Evolutionary conservation across 1,140 invertebrate species (phyloP).

Genomic region (Drosophila equinoxialis): DNA sequence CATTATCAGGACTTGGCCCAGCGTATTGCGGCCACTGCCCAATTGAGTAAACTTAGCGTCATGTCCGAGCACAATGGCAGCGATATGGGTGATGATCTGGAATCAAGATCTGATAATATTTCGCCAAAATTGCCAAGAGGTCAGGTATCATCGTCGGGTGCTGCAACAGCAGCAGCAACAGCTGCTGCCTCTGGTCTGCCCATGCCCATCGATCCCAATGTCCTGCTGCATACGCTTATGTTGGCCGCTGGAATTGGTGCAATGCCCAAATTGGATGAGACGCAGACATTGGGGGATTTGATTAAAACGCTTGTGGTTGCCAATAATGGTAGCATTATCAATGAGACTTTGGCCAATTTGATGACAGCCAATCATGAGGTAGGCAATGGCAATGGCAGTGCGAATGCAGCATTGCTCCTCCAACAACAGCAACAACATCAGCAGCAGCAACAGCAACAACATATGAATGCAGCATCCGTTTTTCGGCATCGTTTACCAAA

Average conservation of each 20-base stretch:
- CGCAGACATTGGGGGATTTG: conserved; percentile 85
- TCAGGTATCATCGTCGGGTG: conserved; percentile 53
- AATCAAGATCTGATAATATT: conserved; percentile 22
- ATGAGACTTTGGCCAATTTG: conserved; percentile 84
- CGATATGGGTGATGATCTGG: conserved; percentile 64
- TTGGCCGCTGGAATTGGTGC: conserved; percentile 57
- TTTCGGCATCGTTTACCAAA: conserved; percentile 77
- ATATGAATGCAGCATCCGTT: conserved; percentile 47
- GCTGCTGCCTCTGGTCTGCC: conserved; percentile 28
- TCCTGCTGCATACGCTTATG: conserved; percentile 72
- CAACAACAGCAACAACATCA: conserved; percentile 59
- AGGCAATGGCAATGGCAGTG: conserved; percentile 44
- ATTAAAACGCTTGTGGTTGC: conserved; percentile 85
- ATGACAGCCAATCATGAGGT: conserved; percentile 49
- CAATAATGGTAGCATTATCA: conserved; percentile 74
- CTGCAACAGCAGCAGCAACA: conserved; percentile 55
- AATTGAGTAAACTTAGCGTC: conserved; percentile 53
- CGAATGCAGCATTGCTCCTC: conserved; percentile 42
- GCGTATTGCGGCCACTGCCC: conserved; percentile 38
- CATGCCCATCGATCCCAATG: conserved; percentile 80
- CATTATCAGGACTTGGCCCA: conserved; percentile 48
- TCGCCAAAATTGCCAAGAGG: conserved; percentile 51
- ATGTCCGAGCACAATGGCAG: conserved; percentile 72
- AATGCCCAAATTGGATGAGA: conserved; percentile 72
- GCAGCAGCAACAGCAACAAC: conserved; percentile 69